A percentile compares a stretch with the other conserved stretches of the same genome.
Evolutionary conservation across 2,888 invertebrate genomes (phyloP).

Genomic region (Eremobia ochroleuca): DNA sequence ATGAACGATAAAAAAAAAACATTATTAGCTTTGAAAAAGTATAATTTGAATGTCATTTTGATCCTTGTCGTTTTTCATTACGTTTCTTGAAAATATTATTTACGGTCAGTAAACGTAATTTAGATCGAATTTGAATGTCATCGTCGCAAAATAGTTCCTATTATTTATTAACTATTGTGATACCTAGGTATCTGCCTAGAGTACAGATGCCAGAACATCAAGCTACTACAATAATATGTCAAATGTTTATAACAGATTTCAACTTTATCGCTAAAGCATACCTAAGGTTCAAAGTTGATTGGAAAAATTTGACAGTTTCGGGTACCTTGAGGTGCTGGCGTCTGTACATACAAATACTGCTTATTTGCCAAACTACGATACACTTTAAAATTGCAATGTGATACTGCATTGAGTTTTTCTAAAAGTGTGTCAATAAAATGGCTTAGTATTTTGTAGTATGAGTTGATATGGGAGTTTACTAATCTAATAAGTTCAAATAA

Average conservation of each 20-base stretch:
- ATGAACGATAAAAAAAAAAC: background rate
- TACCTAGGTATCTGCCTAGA: too few relatives aligned
- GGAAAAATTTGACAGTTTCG: too few relatives aligned
- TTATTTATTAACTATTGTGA: background rate
- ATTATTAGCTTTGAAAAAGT: background rate
- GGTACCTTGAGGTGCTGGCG: too few relatives aligned
- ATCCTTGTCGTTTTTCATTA: background rate
- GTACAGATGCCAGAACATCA: too few relatives aligned
- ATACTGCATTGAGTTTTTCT: background rate
- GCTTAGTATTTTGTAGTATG: background rate
- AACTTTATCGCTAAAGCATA: too few relatives aligned
- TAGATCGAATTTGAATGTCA: conserved; percentile 17
- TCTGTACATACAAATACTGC: background rate
- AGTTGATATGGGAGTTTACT: background rate
- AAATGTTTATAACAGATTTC: too few relatives aligned
- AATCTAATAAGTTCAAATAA: background rate
- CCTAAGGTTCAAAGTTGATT: too few relatives aligned
- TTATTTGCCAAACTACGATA: background rate
- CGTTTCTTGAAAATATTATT: conserved; percentile 23
- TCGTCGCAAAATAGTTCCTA: background rate
- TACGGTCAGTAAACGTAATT: conserved; percentile 10
- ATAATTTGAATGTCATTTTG: conserved; percentile 6
- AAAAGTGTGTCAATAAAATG: background rate
- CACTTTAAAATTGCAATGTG: background rate
- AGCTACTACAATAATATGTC: too few relatives aligned